Base-by-base conservation (phyloP, 1,140 invertebrate species). In the Caenorhabditis briggsae region DNA sequence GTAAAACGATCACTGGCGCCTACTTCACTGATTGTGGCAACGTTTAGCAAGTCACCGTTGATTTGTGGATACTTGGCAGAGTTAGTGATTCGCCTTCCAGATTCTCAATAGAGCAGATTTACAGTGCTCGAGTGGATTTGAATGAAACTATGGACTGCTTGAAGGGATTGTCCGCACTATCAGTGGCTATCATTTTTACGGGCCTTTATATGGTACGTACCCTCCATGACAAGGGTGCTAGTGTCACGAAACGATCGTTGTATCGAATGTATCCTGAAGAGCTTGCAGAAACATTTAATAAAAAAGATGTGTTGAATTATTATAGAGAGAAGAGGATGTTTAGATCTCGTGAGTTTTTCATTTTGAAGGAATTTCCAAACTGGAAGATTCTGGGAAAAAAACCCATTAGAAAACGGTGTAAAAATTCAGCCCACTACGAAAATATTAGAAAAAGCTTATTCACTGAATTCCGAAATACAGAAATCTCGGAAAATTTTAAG, bases 61-160 rank as follows among this genome's bases (percentile, higher is more conserved):
- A 78, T 78, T 23, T 78, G 70, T 50, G 33, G 70, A 0, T 78
- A 78, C 23, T 50, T 78, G 14, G 70, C 70, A 18, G 70, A 78
- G 70, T 78, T 0, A 23, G 70, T 50, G 33, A 33, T 9, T 16
- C 9, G 20, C 25, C 6, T 53, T 12, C 50, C 50, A 53, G 5
- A 53, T 53, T 53, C 5, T 53, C 50, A 53, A 9, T 53, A 9
- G 50, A 53, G 50, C 50, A 3, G 2, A 7, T 78, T 78, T 23
- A 18, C 65, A 78, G 70, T n/a, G 12, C 46, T n/a, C 70, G 46
- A 0, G 70, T 78, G 1, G 53, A 78, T 23, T 11, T 78, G 33
- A 46, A 78, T 14, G 70, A 78, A 25, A 50, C 70, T 0, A 78
- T 78, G 70, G 46, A 78, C 18, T 8, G 14, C 3, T 46, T 78